phyloP scores from a whole-genome alignment of 2,113 vertebrate genomes.

The Hippotragus niger region DNA sequence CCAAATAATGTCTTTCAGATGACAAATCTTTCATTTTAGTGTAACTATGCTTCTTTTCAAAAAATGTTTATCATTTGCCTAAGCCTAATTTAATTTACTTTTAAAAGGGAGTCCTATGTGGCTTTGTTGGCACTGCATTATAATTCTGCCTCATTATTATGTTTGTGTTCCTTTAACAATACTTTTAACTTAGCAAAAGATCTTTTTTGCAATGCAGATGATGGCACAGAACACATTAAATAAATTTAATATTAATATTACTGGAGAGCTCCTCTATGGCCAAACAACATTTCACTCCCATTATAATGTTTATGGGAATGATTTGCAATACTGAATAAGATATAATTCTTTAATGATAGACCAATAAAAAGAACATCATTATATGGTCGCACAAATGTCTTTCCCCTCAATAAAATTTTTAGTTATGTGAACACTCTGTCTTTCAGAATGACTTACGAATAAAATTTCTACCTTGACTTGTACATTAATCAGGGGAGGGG shows the following conservation, averaged over 20 bases:
- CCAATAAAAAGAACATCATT: constrained; percentile 2
- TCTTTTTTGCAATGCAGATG: not conserved
- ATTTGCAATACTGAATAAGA: not conserved
- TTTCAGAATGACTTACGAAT: constrained; percentile 30
- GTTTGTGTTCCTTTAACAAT: constrained; percentile 37
- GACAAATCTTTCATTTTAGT: not conserved
- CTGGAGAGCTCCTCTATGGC: not conserved
- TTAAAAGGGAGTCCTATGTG: not conserved
- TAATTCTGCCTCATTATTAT: constrained; percentile 30
- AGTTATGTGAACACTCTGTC: constrained; percentile 12
- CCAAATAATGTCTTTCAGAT: not conserved
- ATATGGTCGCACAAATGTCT: not conserved
- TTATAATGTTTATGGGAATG: constrained; percentile 14
- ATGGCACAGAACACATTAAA: not conserved
- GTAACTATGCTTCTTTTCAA: not conserved
- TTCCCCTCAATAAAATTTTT: constrained; percentile 20
- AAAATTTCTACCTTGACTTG: not conserved
- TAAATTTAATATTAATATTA: not conserved
- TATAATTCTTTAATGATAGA: constrained; percentile 18
- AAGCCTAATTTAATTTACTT: constrained; percentile 53
- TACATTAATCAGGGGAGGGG: not conserved
- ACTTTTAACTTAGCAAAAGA: constrained; percentile 44
- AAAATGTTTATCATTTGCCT: constrained; percentile 38
- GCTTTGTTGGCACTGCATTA: constrained; percentile 14
- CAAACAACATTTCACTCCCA: not conserved